Evolutionary conservation across 2,797 vertebrate species (phyloP), one percentile per base, ranked within the genome.

Genomic region (Chaenodraco wilsoni): DNA sequence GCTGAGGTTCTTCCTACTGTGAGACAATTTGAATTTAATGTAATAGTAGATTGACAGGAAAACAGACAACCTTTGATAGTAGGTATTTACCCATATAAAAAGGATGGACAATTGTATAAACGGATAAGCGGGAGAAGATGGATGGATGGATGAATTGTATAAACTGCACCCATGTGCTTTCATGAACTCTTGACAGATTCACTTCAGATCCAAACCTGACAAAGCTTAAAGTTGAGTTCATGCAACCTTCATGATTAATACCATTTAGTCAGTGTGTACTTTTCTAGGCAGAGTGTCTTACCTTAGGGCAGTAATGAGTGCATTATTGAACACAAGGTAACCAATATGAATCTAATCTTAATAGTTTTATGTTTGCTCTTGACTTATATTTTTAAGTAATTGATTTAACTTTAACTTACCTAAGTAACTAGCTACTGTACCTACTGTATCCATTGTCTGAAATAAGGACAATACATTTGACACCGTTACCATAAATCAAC

Each of bases 1-100:
- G 23, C 62, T 58, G 65, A 59, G 55, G 27, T 56, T 59, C 63
- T 81, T 79, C 49, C 49, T 76, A 45, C 54, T 61, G 68, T 77
- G 69, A 79, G 65, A 78, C 17, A 67, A 58, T 40, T 49, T 57
- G 51, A 51, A 52, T 65, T 45, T 49, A 61, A 23, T 40, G 71
- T 41, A 15, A 65, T 23, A 80, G 59, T 14, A 17, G 57, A 65
- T 17, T 43, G 11, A 58, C 2, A 48, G 9, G 33, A 33, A 33
- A 48, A 16, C 15, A 57, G 16, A 40, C 17, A 52, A 37, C 2
- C 12, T 27, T 54, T 72, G 6, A 71, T 63, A 59, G 5, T 14
- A 40, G n/a, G 48, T 33, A 17, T 37, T 40, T 12, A 56, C 19
- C 3, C 12, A 50, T 37, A 51, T 44, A 14, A 73, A 37, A 74